Evolutionary conservation across 2,888 invertebrate genomes (phyloP).

Genomic region (Rotaria magnacalcarata): DNA sequence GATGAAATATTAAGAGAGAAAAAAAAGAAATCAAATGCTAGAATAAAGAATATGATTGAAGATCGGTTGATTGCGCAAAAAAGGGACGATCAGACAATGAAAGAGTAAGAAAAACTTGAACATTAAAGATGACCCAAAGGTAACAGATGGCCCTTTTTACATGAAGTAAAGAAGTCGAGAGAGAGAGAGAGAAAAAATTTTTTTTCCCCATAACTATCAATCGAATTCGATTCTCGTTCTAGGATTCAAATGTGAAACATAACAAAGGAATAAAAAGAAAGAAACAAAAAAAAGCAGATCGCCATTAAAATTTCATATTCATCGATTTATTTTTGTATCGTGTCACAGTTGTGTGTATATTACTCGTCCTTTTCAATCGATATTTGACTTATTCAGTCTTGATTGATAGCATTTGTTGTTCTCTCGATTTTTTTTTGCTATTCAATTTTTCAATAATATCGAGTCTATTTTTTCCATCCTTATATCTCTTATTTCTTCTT

Average conservation of each 20-base stretch:
- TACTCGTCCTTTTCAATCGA: background rate
- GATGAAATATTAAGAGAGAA: background rate
- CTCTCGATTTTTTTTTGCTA: background rate
- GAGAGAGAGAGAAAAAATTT: background rate
- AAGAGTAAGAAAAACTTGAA: background rate
- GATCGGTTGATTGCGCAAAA: conserved; percentile 22
- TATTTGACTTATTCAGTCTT: no score
- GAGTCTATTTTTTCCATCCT: background rate
- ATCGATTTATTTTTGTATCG: background rate
- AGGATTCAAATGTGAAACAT: conserved; percentile 7
- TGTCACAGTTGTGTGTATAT: conserved; percentile 17
- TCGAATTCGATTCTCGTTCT: background rate
- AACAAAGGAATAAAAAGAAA: background rate
- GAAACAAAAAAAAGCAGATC: background rate
- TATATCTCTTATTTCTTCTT: background rate
- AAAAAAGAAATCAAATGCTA: background rate
- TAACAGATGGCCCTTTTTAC: background rate
- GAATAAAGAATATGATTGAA: background rate
- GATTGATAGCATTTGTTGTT: background rate
- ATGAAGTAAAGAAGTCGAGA: background rate
- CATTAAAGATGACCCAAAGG: background rate
- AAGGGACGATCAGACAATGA: background rate
- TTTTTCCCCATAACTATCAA: background rate
- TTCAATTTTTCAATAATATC: background rate
- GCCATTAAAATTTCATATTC: background rate